Conservation (phyloP, 2,113 vertebrate species). For the Notechis scutatus region DNA sequence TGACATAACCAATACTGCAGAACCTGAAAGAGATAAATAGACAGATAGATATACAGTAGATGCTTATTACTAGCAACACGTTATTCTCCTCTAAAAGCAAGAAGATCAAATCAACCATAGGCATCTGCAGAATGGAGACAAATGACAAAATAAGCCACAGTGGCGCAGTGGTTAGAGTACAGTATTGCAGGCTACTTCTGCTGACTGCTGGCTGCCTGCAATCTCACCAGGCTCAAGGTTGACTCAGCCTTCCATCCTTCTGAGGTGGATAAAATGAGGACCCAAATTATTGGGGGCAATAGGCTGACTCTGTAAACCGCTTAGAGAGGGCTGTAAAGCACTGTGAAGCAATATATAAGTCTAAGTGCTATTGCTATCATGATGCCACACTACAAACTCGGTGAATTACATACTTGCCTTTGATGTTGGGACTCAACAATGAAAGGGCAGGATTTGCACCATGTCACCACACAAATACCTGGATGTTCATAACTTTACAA, state of each 20-base stretch:
- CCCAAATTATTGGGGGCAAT: no score
- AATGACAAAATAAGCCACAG: background rate
- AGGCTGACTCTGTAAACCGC: no score
- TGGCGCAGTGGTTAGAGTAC: no score
- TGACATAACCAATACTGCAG: background rate
- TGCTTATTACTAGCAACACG: background rate
- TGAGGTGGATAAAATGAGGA: no score
- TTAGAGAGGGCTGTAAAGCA: no score
- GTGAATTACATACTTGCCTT: background rate
- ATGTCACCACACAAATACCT: background rate
- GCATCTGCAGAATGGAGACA: background rate
- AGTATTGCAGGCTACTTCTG: no score
- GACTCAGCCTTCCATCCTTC: no score
- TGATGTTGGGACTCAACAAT: background rate
- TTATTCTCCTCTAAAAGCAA: background rate
- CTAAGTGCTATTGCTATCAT: background rate
- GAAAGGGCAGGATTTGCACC: background rate
- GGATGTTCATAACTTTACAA: background rate
- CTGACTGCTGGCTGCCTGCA: no score
- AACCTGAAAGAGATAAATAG: background rate
- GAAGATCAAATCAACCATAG: rapidly evolving
- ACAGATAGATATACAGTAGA: no score
- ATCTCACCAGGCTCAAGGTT: no score
- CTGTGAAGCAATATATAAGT: no score
- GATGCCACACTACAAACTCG: background rate